A percentile compares a stretch with the other conserved stretches of the same genome.
These are phyloP conservation scores for Leucoma salicis DNA, from an alignment of 2,888 invertebrate genomes.

Conservation along the genomic window DNA sequence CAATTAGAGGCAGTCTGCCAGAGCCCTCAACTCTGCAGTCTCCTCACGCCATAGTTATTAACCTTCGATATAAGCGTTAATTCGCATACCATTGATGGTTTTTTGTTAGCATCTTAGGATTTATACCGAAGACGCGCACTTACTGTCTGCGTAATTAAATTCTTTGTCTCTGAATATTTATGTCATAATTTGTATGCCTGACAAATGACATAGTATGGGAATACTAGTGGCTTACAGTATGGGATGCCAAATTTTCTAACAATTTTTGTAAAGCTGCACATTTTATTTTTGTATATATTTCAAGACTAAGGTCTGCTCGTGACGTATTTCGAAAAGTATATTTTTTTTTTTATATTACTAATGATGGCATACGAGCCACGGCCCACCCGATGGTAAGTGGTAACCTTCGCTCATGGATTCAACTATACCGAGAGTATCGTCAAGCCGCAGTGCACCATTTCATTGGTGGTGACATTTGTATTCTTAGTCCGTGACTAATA, in stretches of 20 bases:
- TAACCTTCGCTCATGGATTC: no score
- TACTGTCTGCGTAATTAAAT: slow-evolving; percentile 13
- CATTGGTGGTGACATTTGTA: background rate
- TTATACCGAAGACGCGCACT: slow-evolving; percentile 2
- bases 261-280: no score
- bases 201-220: background rate
- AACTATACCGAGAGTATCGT: no score
- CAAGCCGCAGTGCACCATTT: no score
- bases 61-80: slow-evolving; percentile 16
- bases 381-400: no score
- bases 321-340: no score
- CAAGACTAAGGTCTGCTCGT: no score
- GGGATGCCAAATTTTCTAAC: no score
- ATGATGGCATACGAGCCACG: no score
- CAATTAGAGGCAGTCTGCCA: slow-evolving; percentile 35
- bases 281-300: no score
- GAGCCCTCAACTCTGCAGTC: slow-evolving; percentile 12
- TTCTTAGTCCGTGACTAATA: background rate
- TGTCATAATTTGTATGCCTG: slow-evolving; percentile 2
- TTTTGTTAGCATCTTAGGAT: slow-evolving; percentile 21
- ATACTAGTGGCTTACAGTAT: no score
- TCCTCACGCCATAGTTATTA: slow-evolving; percentile 9
- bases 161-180: slow-evolving; percentile 3
- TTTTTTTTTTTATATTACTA: no score
- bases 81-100: slow-evolving; percentile 19